phyloP scores from a whole-genome alignment of 2,888 invertebrate genomes.

The Orchesella flavescens region DNA sequence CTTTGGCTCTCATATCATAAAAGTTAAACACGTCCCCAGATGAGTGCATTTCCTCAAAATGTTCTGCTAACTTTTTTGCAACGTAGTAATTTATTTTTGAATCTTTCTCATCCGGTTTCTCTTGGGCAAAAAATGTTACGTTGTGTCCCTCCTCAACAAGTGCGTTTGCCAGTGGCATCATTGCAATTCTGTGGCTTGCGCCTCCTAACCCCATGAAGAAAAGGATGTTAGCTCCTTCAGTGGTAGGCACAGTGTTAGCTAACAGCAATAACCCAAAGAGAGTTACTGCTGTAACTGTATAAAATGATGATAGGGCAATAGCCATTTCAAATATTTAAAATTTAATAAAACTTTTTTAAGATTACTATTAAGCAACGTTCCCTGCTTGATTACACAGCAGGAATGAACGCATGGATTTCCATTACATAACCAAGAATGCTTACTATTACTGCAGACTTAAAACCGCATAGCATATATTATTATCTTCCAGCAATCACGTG shows the following conservation, averaged over 20 bases:
- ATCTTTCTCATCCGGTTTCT: not conserved
- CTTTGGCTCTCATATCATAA: not conserved
- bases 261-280: not conserved
- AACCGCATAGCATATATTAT: too few species aligned
- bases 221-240: slow-evolving; percentile 44
- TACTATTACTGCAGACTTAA: too few species aligned
- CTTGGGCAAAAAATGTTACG: slow-evolving; percentile 28
- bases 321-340: too few species aligned
- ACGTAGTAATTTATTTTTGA: slow-evolving; percentile 23
- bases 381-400: too few species aligned
- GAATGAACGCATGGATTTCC: too few species aligned
- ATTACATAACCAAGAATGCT: too few species aligned
- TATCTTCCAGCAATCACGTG: too few species aligned
- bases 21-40: not conserved
- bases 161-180: slow-evolving; percentile 26
- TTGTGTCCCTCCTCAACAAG: slow-evolving; percentile 32
- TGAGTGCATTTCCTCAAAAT: not conserved
- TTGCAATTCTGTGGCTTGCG: slow-evolving; percentile 39
- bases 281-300: not conserved
- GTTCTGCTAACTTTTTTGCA: not conserved
- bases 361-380: too few species aligned
- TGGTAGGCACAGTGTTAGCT: not conserved
- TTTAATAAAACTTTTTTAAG: too few species aligned
- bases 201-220: slow-evolving; percentile 37
- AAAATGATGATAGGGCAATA: too few species aligned